Evolutionary conservation across 1,140 invertebrate species (phyloP).

Genomic region (Aphaenogaster ashmeadi): DNA sequence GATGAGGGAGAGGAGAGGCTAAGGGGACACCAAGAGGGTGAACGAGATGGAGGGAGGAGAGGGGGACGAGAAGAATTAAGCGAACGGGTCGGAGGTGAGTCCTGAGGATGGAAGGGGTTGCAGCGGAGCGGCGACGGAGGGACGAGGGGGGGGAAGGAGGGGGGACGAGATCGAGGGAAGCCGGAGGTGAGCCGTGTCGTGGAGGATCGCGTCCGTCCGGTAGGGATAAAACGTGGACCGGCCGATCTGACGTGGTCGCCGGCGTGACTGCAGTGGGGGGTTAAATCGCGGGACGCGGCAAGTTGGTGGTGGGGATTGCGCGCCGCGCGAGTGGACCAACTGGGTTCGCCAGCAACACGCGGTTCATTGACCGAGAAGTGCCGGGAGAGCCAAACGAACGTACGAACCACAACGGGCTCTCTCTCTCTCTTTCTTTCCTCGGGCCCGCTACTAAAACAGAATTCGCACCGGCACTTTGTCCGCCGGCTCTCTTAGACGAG

Average conservation of each 20-base stretch:
- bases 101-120: constrained; percentile 82
- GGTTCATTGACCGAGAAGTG: constrained; percentile 88
- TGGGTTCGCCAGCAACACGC: constrained; percentile 86
- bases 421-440: constrained; percentile 65
- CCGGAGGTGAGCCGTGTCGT: constrained; percentile 84
- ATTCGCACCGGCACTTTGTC: constrained; percentile 81
- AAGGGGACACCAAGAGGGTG: constrained; percentile 43
- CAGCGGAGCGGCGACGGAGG: constrained; percentile 40
- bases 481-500: constrained; percentile 70
- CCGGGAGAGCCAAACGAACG: constrained; percentile 87
- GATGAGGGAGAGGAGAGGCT: constrained; percentile 65
- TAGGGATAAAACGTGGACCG: constrained; percentile 82
- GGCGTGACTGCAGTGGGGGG: constrained; percentile 80
- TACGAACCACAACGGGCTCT: constrained; percentile 6
- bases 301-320: constrained; percentile 73
- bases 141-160: constrained; percentile 84
- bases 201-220: constrained; percentile 86
- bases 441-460: constrained; percentile 82
- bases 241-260: constrained; percentile 52
- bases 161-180: constrained; percentile 78
- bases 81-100: constrained; percentile 77
- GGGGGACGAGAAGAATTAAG: constrained; percentile 80
- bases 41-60: constrained; percentile 83
- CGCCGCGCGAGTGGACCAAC: constrained; percentile 86
- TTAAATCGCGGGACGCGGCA: constrained; percentile 85